Conservation (phyloP, 2,888 invertebrate genomes). For the Celastrina argiolus region DNA sequence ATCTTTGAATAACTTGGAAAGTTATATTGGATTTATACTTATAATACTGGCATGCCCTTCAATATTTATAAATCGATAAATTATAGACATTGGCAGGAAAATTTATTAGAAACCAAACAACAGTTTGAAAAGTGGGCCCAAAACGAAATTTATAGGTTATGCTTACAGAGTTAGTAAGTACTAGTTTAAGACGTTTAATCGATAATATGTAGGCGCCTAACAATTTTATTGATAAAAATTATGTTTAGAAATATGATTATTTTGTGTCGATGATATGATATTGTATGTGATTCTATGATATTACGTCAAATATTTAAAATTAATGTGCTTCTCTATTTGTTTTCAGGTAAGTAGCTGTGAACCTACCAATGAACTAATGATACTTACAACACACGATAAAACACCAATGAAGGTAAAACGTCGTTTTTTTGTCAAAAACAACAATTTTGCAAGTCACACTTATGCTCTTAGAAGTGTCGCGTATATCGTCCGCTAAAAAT, state of each 20-base stretch:
- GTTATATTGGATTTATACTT: slow-evolving; percentile 9
- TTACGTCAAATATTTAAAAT: background rate
- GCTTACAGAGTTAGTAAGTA: too few relatives aligned
- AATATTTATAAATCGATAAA: background rate
- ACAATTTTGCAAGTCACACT: background rate
- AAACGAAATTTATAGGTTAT: too few relatives aligned
- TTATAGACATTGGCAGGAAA: background rate
- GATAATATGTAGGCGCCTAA: too few relatives aligned
- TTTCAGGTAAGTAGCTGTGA: slow-evolving; percentile 58
- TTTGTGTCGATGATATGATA: too few relatives aligned
- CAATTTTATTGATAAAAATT: too few relatives aligned
- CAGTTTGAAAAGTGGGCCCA: too few relatives aligned
- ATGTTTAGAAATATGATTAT: too few relatives aligned
- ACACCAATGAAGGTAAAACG: background rate
- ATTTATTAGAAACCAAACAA: background rate
- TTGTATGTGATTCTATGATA: too few relatives aligned
- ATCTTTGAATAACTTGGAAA: slow-evolving; percentile 20
- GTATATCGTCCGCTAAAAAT: background rate
- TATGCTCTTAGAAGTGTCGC: background rate
- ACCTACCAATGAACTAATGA: background rate
- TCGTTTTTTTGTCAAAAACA: background rate
- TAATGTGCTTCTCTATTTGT: slow-evolving; percentile 34
- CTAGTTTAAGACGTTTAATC: too few relatives aligned
- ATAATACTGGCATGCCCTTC: background rate
- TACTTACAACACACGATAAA: background rate